Conservation (phyloP, 2,888 invertebrate genomes). For the Xanthorhoe spadicearia region DNA sequence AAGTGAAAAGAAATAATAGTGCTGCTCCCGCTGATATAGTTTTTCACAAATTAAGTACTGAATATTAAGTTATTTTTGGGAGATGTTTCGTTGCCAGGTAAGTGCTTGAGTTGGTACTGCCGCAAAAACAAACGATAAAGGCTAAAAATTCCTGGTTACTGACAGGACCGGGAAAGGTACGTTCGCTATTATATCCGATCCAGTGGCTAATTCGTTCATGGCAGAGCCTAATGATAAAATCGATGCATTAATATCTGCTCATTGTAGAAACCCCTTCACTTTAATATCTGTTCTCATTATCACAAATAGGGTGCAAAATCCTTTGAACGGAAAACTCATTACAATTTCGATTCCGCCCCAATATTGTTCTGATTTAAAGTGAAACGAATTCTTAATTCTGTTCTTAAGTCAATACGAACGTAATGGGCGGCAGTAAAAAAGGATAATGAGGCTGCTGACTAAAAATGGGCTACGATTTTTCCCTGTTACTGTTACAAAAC, state of each 20-base stretch:
- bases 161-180: no score
- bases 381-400: conserved; percentile 48
- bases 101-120: no score
- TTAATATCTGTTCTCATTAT: background rate
- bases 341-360: conserved; percentile 33
- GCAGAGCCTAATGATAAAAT: conserved; percentile 41
- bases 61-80: no score
- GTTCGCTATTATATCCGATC: no score
- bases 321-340: conserved; percentile 38
- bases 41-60: no score
- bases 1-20: no score
- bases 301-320: conserved; percentile 19
- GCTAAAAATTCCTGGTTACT: no score
- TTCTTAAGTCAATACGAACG: conserved; percentile 43
- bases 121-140: no score
- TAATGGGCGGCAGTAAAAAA: conserved; percentile 33
- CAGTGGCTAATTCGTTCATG: no score
- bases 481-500: background rate
- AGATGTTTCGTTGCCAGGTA: no score
- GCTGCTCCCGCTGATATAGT: no score
- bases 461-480: conserved; percentile 20
- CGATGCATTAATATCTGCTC: conserved; percentile 29
- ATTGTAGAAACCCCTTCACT: conserved; percentile 17
- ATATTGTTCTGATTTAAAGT: conserved; percentile 42
- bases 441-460: conserved; percentile 34